phyloP scores from a whole-genome alignment of 2,797 vertebrate species.

The Trematomus bernacchii region DNA sequence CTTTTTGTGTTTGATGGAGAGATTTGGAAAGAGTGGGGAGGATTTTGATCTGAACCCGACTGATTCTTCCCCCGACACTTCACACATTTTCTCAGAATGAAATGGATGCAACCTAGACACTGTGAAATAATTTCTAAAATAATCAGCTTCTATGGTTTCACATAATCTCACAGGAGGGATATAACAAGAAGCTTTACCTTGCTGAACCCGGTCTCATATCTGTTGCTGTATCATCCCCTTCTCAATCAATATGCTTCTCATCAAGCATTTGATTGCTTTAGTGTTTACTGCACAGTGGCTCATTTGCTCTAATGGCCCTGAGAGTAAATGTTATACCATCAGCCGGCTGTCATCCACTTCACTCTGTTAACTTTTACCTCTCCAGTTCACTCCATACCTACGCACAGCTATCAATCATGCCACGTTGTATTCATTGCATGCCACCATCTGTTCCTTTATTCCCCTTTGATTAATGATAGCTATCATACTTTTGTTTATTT shows the following conservation, averaged over 20 bases:
- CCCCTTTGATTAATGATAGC: conserved; percentile 48
- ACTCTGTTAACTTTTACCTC: conserved; percentile 76
- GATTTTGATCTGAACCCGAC: conserved; percentile 28
- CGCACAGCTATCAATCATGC: conserved; percentile 56
- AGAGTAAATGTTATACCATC: conserved; percentile 80
- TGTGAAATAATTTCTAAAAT: conserved; percentile 11
- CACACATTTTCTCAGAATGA: conserved; percentile 27
- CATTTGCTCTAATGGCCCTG: conserved; percentile 80
- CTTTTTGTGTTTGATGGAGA: conserved; percentile 55
- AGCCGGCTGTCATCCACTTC: conserved; percentile 73
- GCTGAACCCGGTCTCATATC: conserved; percentile 48
- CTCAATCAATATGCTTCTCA: conserved; percentile 78
- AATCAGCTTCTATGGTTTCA: conserved; percentile 19
- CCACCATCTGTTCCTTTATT: conserved; percentile 63
- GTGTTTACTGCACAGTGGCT: conserved; percentile 81
- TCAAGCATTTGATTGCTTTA: conserved; percentile 81
- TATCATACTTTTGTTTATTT: neutral
- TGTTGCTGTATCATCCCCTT: conserved; percentile 55
- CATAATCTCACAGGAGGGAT: conserved; percentile 7
- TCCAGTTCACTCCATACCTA: conserved; percentile 62
- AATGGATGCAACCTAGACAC: conserved; percentile 16
- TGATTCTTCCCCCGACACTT: conserved; percentile 21
- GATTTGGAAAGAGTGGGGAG: conserved; percentile 46
- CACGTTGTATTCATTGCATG: conserved; percentile 54
- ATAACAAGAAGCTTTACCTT: conserved; percentile 32